A percentile compares a stretch with the other conserved stretches of the same genome.
Evolutionary conservation across 2,113 vertebrate species (phyloP).

Genomic region (Urocynchramus pylzowi): DNA sequence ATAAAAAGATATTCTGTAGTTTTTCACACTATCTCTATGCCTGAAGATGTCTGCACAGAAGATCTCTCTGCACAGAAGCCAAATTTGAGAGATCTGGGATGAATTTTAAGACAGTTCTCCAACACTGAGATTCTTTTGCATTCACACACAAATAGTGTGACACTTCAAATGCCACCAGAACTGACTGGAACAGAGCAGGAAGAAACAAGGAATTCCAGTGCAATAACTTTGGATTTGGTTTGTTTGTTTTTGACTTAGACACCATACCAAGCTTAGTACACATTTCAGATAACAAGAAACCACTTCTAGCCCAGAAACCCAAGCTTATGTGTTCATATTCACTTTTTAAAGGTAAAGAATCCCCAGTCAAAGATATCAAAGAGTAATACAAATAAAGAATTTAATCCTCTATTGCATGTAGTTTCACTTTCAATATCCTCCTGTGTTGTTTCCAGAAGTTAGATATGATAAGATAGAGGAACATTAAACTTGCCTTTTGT

Average conservation of each 20-base stretch:
- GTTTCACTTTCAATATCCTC: background rate
- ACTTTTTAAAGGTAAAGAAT: background rate
- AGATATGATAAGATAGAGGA: background rate
- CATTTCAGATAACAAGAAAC: background rate
- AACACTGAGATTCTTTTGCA: background rate
- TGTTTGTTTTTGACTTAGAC: background rate
- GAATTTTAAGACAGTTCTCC: background rate
- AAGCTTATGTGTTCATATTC: background rate
- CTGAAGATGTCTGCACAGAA: background rate
- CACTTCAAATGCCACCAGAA: background rate
- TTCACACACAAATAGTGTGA: background rate
- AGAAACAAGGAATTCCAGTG: background rate
- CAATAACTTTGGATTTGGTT: background rate
- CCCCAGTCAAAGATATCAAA: background rate
- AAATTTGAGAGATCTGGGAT: background rate
- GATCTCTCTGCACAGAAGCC: background rate
- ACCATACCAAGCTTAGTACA: background rate
- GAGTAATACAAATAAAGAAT: background rate
- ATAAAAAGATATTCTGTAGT: background rate
- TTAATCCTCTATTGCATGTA: background rate
- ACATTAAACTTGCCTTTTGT: background rate
- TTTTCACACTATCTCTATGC: background rate
- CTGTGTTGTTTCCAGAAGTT: background rate
- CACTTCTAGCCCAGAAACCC: background rate
- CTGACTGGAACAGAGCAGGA: background rate